These are phyloP conservation scores for Neolamprologus ventralis DNA, from an alignment of 2,113 vertebrate genomes.

Conservation along the genomic window DNA sequence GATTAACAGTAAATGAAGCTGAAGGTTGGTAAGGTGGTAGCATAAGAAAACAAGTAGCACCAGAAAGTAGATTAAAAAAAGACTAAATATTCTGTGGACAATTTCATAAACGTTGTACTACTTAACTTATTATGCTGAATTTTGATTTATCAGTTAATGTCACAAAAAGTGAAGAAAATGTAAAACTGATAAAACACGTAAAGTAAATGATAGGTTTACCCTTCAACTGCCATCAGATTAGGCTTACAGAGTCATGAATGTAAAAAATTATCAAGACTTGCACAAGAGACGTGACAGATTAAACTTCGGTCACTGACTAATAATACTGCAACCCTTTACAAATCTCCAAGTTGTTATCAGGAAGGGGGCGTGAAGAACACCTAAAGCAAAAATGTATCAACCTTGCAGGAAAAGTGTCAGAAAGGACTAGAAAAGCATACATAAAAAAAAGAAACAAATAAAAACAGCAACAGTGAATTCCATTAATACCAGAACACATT, in stretches of 20 bases:
- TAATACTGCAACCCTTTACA: not conserved
- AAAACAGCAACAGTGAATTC: not conserved
- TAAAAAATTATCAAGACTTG: not conserved
- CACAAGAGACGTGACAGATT: not conserved
- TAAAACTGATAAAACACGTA: not conserved
- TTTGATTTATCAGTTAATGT: not conserved
- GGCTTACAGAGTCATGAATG: not conserved
- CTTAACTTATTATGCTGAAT: not conserved
- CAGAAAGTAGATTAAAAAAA: not conserved
- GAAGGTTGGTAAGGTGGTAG: conserved; percentile 2
- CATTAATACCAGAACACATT: not conserved
- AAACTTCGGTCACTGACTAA: not conserved
- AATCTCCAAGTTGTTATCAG: not conserved
- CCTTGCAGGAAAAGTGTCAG: not conserved
- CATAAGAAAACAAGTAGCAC: not conserved
- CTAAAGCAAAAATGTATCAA: not conserved
- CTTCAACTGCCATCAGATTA: not conserved
- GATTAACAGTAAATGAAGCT: conserved; percentile 40
- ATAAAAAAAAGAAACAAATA: not conserved
- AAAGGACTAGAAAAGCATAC: not conserved
- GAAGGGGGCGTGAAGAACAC: not conserved
- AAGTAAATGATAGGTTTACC: not conserved
- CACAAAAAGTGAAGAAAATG: not conserved
- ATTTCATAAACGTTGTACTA: not conserved
- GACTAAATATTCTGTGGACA: not conserved